Base-by-base conservation (phyloP, 1,140 invertebrate genomes). In the Acromyrmex heyeri region DNA sequence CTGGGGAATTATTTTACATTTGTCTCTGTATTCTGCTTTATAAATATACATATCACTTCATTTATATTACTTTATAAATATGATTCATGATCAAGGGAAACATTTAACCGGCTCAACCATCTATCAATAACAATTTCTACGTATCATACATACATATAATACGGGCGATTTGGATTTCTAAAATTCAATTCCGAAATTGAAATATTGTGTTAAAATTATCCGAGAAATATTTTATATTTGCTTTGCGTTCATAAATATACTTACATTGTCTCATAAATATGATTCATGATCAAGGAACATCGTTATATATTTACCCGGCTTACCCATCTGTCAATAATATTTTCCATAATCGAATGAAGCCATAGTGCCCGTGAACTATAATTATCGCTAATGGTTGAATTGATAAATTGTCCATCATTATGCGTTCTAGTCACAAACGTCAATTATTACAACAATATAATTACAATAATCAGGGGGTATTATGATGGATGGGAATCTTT, bases 381-480 rank as follows among this genome's bases (percentile, higher is more conserved):
- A 83, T 50, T 62, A 83, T 14, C 48, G 24, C 18, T 75, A 75
- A 73, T 61, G 57, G 24, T 61, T 61, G 38, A 75, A 83, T 75
- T 75, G 79, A 75, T 75, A 83, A 83, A 83, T 82, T 82, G 16
- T 82, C 38, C 55, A 48, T 61, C 53, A 59, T 14, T 34, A 44
- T 12, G 18, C 79, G 34, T 10, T n/a, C 48, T 16, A 65, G 12
- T 67, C 27, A n/a, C 48, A 30, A 79, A 53, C 38, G n/a, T 72
- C 69, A 75, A 75, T 83, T 61, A 75, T 82, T 48, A 30, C 27
- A 38, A 3, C 69, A 21, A 50, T 57, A 2, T 75, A 57, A 75
- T 73, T 61, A 48, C 69, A 48, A 75, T 75, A 75, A 83, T 75
- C 27, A 27, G 18, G 5, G 59, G 73, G 61, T 48, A 83, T 61